Percentiles rank a stretch among this genome's conserved stretches.
phyloP scores from a whole-genome alignment of 2,888 invertebrate genomes.

The Macaria notata region DNA sequence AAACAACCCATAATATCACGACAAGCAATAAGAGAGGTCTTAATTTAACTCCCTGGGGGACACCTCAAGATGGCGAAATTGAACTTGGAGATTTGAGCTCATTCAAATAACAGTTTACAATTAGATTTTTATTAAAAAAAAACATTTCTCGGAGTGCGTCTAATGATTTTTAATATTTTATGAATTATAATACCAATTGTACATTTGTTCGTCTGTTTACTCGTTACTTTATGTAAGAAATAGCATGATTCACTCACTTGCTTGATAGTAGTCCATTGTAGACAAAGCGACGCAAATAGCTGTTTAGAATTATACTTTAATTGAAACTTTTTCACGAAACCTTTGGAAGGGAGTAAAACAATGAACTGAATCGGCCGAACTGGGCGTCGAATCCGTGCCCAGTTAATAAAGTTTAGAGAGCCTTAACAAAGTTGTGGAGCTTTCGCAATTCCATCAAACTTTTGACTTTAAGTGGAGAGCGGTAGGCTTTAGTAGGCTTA shows the following conservation, averaged over 20 bases:
- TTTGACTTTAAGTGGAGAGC: conserved; percentile 22
- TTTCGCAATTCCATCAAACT: conserved; percentile 26
- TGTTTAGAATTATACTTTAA: too few species aligned
- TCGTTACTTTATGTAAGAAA: too few species aligned
- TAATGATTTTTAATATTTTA: too few species aligned
- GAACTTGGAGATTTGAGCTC: conserved; percentile 23
- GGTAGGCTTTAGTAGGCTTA: conserved; percentile 14
- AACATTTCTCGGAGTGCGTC: background rate
- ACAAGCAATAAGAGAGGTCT: conserved; percentile 9
- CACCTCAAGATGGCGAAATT: conserved; percentile 12
- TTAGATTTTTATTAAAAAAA: conserved; percentile 9
- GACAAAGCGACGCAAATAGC: too few species aligned
- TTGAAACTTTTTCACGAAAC: too few species aligned
- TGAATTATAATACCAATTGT: too few species aligned
- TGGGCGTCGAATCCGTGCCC: conserved; percentile 8
- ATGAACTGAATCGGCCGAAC: background rate
- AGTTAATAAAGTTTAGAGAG: conserved; percentile 21
- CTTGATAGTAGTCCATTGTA: too few species aligned
- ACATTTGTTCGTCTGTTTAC: too few species aligned
- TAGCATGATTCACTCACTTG: too few species aligned
- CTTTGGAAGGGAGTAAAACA: too few species aligned
- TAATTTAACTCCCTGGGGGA: conserved; percentile 12
- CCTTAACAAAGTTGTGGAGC: conserved; percentile 24
- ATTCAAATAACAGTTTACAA: conserved; percentile 32
- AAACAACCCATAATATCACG: conserved; percentile 7